phyloP scores from a whole-genome alignment of 2,113 vertebrate species.

The Cairina moschata region DNA sequence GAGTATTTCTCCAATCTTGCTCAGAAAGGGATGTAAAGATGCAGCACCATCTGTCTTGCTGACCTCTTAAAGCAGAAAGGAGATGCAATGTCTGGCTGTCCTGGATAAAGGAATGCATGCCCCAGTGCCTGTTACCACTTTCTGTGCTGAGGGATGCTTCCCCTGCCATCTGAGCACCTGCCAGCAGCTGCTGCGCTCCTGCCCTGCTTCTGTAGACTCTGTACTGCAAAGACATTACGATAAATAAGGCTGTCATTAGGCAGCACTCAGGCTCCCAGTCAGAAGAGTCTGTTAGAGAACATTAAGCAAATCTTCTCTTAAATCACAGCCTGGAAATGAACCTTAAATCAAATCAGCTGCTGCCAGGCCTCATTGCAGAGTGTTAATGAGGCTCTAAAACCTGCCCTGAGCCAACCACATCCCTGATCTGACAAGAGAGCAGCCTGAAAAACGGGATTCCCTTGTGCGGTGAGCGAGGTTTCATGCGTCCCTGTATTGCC shows the following conservation, averaged over 20 bases:
- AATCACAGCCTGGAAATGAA: conserved; percentile 75
- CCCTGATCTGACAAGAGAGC: conserved; percentile 46
- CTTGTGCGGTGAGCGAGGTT: conserved; percentile 34
- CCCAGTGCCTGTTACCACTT: neutral
- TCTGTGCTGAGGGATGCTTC: neutral
- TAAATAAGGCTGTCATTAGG: conserved; percentile 72
- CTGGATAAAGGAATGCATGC: neutral
- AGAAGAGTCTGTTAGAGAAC: conserved; percentile 73
- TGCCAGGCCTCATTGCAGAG: conserved; percentile 64
- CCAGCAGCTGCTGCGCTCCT: neutral
- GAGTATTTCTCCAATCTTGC: fast-evolving
- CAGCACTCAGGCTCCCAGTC: conserved; percentile 68
- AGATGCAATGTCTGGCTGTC: neutral
- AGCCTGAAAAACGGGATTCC: conserved; percentile 67
- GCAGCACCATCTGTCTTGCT: neutral
- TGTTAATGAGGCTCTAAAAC: conserved; percentile 75
- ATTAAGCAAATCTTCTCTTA: conserved; percentile 73
- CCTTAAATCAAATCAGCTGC: conserved; percentile 74
- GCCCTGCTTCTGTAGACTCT: conserved; percentile 11
- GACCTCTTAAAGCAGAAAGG: neutral
- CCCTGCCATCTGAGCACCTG: conserved; percentile 28
- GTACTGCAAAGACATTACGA: conserved; percentile 26
- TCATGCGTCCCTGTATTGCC: neutral
- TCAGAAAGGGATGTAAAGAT: neutral
- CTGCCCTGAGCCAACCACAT: conserved; percentile 58